Evolutionary conservation across 2,888 invertebrate genomes (phyloP).

Genomic region (Meteorus colon): DNA sequence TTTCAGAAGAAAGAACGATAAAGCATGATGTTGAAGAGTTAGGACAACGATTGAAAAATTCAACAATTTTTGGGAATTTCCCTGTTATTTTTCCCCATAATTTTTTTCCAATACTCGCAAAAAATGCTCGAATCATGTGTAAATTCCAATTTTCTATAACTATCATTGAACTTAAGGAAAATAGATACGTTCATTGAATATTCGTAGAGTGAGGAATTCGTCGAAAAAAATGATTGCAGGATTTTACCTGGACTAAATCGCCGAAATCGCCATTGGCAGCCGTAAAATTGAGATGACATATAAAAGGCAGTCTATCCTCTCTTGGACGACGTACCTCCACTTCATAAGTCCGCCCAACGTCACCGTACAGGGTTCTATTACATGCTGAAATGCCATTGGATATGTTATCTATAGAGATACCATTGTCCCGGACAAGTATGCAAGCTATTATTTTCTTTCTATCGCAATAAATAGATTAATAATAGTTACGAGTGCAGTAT

Average conservation of each 20-base stretch:
- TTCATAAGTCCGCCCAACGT: conserved; percentile 86
- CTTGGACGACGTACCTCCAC: conserved; percentile 84
- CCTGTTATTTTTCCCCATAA: too few relatives aligned
- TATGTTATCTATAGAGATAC: conserved; percentile 2
- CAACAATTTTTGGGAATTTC: too few relatives aligned
- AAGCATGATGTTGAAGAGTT: too few relatives aligned
- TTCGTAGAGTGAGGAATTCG: too few relatives aligned
- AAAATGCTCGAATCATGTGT: too few relatives aligned
- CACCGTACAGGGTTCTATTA: conserved; percentile 88
- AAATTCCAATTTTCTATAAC: too few relatives aligned
- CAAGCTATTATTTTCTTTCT: conserved; percentile 18
- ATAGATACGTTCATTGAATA: too few relatives aligned
- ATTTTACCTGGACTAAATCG: conserved; percentile 85
- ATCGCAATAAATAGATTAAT: background rate
- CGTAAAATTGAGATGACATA: conserved; percentile 89
- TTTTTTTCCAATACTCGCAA: too few relatives aligned
- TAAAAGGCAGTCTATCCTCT: conserved; percentile 84
- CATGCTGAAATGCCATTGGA: conserved; percentile 77
- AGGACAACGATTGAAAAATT: too few relatives aligned
- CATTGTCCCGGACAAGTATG: background rate
- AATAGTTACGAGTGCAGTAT: conserved; percentile 84
- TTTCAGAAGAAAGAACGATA: too few relatives aligned
- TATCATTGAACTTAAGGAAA: too few relatives aligned
- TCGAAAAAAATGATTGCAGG: background rate
- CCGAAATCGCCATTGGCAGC: conserved; percentile 85